Evolutionary conservation across 2,113 vertebrate genomes (phyloP).

Genomic region (Lophura nycthemera): DNA sequence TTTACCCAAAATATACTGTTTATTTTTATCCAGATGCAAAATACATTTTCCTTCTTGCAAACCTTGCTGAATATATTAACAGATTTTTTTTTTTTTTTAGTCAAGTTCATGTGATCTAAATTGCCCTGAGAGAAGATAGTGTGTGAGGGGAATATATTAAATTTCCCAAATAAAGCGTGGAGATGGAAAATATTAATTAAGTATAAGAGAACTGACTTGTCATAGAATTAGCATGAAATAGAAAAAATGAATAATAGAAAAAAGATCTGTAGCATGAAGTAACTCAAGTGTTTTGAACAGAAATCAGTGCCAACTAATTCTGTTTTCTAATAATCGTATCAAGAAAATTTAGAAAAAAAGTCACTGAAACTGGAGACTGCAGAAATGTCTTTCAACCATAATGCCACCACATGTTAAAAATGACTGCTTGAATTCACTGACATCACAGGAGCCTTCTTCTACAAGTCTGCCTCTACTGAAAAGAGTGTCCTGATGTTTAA

Average conservation of each 20-base stretch:
- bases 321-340: neutral
- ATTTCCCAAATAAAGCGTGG: neutral
- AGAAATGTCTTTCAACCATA: neutral
- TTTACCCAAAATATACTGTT: neutral
- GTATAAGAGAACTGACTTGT: neutral
- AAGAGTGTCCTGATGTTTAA: neutral
- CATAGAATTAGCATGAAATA: neutral
- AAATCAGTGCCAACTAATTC: neutral
- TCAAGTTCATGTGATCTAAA: neutral
- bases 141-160: neutral
- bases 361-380: neutral
- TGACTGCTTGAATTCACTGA: neutral
- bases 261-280: neutral
- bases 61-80: neutral
- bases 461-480: neutral
- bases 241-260: neutral
- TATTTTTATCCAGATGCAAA: neutral
- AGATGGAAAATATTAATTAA: conserved; percentile 38
- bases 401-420: neutral
- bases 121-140: neutral
- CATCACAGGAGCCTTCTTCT: neutral
- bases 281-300: neutral
- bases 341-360: neutral
- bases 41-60: neutral
- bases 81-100: neutral